Percentiles rank a stretch among this genome's conserved stretches.
phyloP scores from a whole-genome alignment of 1,140 invertebrate genomes.

The Semibalanus balanoides region DNA sequence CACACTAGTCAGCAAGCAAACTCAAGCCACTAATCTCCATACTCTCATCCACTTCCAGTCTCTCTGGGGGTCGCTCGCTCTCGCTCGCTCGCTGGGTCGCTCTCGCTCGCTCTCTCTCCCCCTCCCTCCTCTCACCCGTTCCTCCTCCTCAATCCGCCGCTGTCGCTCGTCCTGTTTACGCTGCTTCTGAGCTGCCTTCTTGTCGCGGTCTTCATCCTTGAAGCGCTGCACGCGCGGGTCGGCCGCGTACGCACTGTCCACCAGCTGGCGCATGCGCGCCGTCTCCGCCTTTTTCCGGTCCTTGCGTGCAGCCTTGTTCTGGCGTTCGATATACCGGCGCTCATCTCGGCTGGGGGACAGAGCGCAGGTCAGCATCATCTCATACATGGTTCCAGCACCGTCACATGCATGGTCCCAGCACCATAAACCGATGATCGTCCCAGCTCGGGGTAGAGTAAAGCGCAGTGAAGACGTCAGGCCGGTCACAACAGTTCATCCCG shows the following conservation, averaged over 20 bases:
- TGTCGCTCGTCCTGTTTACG: constrained; percentile 72
- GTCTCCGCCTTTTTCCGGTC: constrained; percentile 96
- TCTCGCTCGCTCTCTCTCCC: too few species aligned
- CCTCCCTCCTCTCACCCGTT: constrained; percentile 35
- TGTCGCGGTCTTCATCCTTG: constrained; percentile 85
- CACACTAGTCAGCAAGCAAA: too few species aligned
- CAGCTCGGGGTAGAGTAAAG: too few species aligned
- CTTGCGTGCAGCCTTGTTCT: constrained; percentile 79
- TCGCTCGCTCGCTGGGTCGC: too few species aligned
- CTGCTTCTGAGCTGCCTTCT: constrained; percentile 71
- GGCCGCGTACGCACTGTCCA: constrained; percentile 83
- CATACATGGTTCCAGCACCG: constrained; percentile 16
- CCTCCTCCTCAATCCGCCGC: constrained; percentile 28
- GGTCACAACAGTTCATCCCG: too few species aligned
- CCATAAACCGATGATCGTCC: too few species aligned
- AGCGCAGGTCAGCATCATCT: too few species aligned
- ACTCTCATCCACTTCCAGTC: too few species aligned
- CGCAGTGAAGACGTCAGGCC: too few species aligned
- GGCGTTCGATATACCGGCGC: constrained; percentile 92
- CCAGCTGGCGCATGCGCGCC: constrained; percentile 67
- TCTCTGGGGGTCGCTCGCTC: too few species aligned
- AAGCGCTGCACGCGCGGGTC: constrained; percentile 82
- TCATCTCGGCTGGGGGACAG: constrained; percentile 62
- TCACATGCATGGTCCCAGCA: too few species aligned
- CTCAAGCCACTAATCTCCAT: too few species aligned